Percentiles rank a stretch among this genome's conserved stretches.
These are phyloP conservation scores for Sinocyclocheilus anshuiensis DNA, from an alignment of 2,113 vertebrate species.

Conservation along the genomic window DNA sequence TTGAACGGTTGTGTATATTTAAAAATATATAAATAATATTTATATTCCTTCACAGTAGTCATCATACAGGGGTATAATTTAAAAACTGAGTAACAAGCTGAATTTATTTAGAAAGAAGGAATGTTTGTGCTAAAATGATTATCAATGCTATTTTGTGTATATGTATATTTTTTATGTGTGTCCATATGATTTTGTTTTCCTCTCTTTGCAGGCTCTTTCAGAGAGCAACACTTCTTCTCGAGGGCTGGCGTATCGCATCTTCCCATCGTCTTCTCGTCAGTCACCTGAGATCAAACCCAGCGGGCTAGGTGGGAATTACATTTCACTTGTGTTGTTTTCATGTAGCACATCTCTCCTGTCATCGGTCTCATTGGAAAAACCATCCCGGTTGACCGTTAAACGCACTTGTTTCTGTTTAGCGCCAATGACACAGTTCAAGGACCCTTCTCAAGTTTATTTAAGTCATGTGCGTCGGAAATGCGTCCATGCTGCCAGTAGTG, in stretches of 20 bases:
- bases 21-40: no score
- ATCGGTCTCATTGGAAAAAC: background rate
- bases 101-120: background rate
- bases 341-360: conserved; percentile 44
- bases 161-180: background rate
- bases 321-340: conserved; percentile 37
- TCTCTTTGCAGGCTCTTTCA: conserved; percentile 85
- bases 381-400: background rate
- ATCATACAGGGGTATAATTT: no score
- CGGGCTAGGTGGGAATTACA: conserved; percentile 83
- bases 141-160: background rate
- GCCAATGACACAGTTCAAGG: conserved; percentile 9
- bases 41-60: no score
- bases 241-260: conserved; percentile 85
- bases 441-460: conserved; percentile 60
- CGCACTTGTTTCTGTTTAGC: background rate
- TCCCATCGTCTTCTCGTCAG: conserved; percentile 87
- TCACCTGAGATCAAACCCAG: conserved; percentile 88
- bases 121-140: background rate
- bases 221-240: conserved; percentile 82
- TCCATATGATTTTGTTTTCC: conserved; percentile 17
- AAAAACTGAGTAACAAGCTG: background rate
- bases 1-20: no score
- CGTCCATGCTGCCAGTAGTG: conserved; percentile 38
- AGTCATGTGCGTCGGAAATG: conserved; percentile 32